Base-by-base conservation (phyloP, 2,797 vertebrate genomes). In the Acanthurus tractus region DNA sequence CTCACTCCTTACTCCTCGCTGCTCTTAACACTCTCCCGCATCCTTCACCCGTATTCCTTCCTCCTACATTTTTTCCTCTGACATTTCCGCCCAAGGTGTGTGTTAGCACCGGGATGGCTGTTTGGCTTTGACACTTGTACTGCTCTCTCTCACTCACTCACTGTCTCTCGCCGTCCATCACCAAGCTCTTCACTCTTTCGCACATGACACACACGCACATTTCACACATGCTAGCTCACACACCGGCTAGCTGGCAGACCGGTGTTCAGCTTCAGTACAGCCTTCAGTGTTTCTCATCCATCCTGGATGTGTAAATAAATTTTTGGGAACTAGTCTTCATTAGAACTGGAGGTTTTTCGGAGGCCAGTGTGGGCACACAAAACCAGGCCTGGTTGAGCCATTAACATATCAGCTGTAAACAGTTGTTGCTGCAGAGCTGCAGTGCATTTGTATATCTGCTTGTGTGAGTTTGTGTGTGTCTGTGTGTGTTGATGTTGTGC, bases 371-470 rank as follows among this genome's bases (percentile, higher is more conserved):
- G 12, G 46, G 79, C 23, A 12, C 48, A 70, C 42, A 18, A 50
- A 70, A 67, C 40, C 36, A 8, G 34, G 36, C 56, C 3, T 10
- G 14, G 45, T 65, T 76, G 76, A 79, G 64, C 70, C 72, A 71
- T 66, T 78, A 66, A 77, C 76, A 64, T 80, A 75, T 88, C 79
- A 63, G 82, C 79, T 78, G 65, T 61, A 70, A 89, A 81, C 82
- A 78, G 82, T 67, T 73, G 44, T 68, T 4, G 9, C 79, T 8
- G 45, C 74, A 49, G 67, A 78, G 59, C 78, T 83, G 55, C 62
- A 55, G 48, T 70, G 75, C 57, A 65, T 73, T 76, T 67, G 68
- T 48, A 57, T 46, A 14, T 79, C 34, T 67, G 44, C 25, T 18
- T 63, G 10, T 50, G 63, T 54, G 64, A 74, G 74, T 40, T 42